Conservation (phyloP, 2,888 invertebrate genomes). For the Chorisops tibialis region DNA sequence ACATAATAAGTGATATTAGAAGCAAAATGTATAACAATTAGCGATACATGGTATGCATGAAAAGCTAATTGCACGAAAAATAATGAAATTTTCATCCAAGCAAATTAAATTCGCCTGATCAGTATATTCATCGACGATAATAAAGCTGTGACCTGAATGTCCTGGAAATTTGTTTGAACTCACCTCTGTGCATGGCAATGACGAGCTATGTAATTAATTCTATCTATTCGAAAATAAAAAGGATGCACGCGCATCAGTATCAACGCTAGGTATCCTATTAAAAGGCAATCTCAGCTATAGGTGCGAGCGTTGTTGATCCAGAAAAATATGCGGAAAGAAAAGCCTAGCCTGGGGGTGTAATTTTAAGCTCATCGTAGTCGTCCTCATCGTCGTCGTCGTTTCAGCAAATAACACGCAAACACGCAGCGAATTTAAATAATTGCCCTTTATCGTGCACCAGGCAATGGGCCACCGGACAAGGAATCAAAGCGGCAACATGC, state of each 20-base stretch:
- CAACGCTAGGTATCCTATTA: background rate
- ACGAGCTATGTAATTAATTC: background rate
- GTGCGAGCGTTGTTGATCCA: background rate
- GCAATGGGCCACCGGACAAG: background rate
- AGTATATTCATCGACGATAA: conserved; percentile 6
- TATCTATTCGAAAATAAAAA: background rate
- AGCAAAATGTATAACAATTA: too few species aligned
- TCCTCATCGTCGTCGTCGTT: background rate
- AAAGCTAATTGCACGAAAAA: too few species aligned
- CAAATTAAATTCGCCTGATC: background rate
- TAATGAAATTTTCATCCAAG: background rate
- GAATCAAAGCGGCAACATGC: background rate
- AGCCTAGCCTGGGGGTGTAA: background rate
- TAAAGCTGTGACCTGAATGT: conserved; percentile 21
- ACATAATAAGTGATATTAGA: too few species aligned
- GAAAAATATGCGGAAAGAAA: background rate
- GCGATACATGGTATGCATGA: too few species aligned
- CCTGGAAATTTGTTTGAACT: conserved; percentile 1
- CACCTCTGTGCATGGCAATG: conserved; percentile 1
- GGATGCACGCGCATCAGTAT: background rate
- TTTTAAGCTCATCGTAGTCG: background rate
- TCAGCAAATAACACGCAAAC: conserved; percentile 18
- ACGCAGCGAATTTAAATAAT: conserved; percentile 26
- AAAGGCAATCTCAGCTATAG: background rate
- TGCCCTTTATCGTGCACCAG: conserved; percentile 21